phyloP scores from a whole-genome alignment of 2,113 vertebrate species.

The Rynchops niger region DNA sequence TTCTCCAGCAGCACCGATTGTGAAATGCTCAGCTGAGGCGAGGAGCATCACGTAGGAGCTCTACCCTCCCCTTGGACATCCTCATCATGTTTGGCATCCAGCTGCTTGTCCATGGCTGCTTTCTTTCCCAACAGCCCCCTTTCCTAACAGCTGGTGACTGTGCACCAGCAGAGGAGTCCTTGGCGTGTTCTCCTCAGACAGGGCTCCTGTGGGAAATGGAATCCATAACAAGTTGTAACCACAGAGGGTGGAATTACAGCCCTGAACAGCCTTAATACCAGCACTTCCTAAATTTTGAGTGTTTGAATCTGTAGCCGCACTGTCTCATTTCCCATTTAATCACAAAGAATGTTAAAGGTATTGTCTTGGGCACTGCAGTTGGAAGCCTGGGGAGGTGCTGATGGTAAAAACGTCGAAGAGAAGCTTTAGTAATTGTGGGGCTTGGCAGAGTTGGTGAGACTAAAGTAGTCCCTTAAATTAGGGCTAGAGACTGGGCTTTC shows the following conservation, averaged over 20 bases:
- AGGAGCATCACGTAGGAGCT: no score
- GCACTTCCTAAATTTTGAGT: background rate
- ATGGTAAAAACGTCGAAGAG: background rate
- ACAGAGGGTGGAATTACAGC: background rate
- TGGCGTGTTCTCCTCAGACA: rapidly evolving
- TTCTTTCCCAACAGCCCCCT: background rate
- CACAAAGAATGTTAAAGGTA: background rate
- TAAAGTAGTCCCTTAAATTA: background rate
- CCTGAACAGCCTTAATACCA: background rate
- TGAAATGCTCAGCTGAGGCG: no score
- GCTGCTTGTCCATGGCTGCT: background rate
- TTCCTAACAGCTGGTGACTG: background rate
- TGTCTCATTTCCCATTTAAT: background rate
- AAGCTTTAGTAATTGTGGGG: background rate
- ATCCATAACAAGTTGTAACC: rapidly evolving
- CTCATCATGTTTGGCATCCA: rapidly evolving
- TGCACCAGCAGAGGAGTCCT: background rate
- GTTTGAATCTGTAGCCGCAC: background rate
- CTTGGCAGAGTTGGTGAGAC: background rate
- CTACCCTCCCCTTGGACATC: background rate
- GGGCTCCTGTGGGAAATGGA: background rate
- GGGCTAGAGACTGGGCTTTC: background rate
- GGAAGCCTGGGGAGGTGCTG: background rate
- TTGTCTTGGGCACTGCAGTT: background rate
- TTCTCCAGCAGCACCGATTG: background rate